Conservation (phyloP, 1,140 invertebrate species). For the Zaprionus capensis region DNA sequence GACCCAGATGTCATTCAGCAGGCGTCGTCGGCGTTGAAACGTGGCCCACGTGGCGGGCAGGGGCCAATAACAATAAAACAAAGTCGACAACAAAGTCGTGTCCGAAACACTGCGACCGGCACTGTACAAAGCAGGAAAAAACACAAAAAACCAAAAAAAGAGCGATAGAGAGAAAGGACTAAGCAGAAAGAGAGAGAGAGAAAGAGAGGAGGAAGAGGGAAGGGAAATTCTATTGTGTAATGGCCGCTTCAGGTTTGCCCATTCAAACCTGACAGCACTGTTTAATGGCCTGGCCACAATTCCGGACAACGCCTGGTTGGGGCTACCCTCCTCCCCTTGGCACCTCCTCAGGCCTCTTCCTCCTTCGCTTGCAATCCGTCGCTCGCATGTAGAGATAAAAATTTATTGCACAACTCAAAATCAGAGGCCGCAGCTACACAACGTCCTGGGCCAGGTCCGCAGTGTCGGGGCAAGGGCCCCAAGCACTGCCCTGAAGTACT, state of each 20-base stretch:
- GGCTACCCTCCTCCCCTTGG: not conserved
- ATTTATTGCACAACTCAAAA: conserved; percentile 83
- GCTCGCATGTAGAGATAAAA: conserved; percentile 79
- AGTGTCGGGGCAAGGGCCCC: not conserved
- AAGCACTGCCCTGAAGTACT: conserved; percentile 10
- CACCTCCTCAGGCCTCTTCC: no score
- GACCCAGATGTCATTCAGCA: conserved; percentile 78
- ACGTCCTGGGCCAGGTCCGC: conserved; percentile 6
- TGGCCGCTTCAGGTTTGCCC: conserved; percentile 66
- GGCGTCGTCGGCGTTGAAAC: conserved; percentile 60
- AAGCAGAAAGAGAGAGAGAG: conserved; percentile 12
- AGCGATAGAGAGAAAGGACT: conserved; percentile 27
- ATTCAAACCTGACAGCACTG: conserved; percentile 77
- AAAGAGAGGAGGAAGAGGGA: conserved; percentile 7
- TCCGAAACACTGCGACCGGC: conserved; percentile 38
- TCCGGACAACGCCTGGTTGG: conserved; percentile 46
- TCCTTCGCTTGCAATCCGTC: conserved; percentile 27
- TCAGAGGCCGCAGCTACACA: conserved; percentile 50
- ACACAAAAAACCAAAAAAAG: conserved; percentile 40
- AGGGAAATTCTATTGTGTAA: conserved; percentile 72
- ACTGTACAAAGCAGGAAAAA: conserved; percentile 20
- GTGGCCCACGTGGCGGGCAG: conserved; percentile 52
- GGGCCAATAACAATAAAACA: conserved; percentile 78
- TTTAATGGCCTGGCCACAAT: conserved; percentile 72
- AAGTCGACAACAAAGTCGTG: conserved; percentile 46